These are phyloP conservation scores for Podarcis lilfordi DNA, from an alignment of 2,797 vertebrate genomes.

Conservation along the genomic window DNA sequence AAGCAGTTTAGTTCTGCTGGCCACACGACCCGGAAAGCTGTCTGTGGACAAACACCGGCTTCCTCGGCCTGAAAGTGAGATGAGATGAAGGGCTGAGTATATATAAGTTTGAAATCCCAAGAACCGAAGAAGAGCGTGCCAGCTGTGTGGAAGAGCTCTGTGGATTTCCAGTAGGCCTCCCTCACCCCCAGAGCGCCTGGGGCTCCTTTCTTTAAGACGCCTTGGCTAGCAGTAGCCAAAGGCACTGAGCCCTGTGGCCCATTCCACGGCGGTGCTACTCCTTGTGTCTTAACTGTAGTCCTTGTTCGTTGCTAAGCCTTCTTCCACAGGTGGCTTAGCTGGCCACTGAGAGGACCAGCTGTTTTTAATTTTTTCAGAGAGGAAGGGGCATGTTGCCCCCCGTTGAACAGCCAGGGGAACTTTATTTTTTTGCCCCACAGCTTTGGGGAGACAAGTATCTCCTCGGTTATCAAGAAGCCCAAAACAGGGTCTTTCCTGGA, in stretches of 20 bases:
- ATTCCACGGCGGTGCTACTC: not conserved
- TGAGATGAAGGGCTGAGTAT: not conserved
- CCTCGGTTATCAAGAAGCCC: too few relatives aligned
- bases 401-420: too few relatives aligned
- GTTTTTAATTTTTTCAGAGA: too few relatives aligned
- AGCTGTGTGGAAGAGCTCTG: not conserved
- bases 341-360: too few relatives aligned
- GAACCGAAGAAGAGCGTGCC: not conserved
- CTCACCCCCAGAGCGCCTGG: not conserved
- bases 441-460: too few relatives aligned
- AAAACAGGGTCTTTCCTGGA: too few relatives aligned
- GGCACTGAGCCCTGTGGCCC: not conserved
- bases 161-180: not conserved
- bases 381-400: too few relatives aligned
- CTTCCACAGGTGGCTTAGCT: not conserved
- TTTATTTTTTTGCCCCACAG: too few relatives aligned
- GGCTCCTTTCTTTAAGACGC: not conserved
- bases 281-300: not conserved
- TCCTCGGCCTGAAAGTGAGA: too few relatives aligned
- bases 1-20: too few relatives aligned
- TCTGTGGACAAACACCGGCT: too few relatives aligned
- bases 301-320: not conserved
- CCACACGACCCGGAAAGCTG: too few relatives aligned
- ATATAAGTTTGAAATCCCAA: not conserved
- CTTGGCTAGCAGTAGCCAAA: not conserved